Percentiles rank a stretch among this genome's conserved stretches.
Conservation (phyloP, 2,113 vertebrate genomes). For the Brienomyrus longianalis region DNA sequence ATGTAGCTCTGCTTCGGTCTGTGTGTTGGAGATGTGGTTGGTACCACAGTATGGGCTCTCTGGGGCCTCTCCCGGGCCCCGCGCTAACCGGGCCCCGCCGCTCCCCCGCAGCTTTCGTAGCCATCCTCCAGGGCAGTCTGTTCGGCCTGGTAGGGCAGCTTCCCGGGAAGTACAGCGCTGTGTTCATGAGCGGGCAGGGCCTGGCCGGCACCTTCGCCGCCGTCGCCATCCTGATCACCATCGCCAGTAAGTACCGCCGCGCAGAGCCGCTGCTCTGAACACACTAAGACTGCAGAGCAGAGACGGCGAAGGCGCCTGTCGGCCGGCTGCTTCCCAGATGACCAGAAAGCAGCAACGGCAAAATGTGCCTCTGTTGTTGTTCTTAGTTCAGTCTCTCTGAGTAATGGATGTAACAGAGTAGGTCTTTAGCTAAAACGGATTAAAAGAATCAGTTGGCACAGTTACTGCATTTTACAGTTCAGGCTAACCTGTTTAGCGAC, state of each 20-base stretch:
- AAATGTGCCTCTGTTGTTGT: background rate
- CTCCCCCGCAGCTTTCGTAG: conserved; percentile 66
- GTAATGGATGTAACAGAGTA: background rate
- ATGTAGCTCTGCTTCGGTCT: background rate
- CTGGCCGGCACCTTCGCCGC: conserved; percentile 78
- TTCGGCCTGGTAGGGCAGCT: conserved; percentile 79
- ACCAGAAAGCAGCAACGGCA: background rate
- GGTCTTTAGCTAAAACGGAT: background rate
- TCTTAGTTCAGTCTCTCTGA: background rate
- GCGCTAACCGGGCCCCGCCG: background rate
- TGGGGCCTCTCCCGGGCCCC: background rate
- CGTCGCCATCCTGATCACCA: conserved; percentile 77
- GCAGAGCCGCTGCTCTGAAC: background rate
- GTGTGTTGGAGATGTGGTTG: background rate
- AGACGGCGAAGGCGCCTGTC: background rate
- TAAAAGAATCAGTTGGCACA: no score
- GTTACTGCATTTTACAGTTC: background rate
- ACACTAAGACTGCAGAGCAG: background rate
- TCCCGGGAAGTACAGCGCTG: conserved; percentile 72
- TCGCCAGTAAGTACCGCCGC: conserved; percentile 66
- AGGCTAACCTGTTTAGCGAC: background rate
- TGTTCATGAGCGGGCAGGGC: conserved; percentile 89
- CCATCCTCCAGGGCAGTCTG: conserved; percentile 79
- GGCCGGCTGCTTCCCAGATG: background rate
- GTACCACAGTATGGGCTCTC: no score